phyloP scores from a whole-genome alignment of 92 coral and sea anemone species.

The Paramuricea clavata region DNA sequence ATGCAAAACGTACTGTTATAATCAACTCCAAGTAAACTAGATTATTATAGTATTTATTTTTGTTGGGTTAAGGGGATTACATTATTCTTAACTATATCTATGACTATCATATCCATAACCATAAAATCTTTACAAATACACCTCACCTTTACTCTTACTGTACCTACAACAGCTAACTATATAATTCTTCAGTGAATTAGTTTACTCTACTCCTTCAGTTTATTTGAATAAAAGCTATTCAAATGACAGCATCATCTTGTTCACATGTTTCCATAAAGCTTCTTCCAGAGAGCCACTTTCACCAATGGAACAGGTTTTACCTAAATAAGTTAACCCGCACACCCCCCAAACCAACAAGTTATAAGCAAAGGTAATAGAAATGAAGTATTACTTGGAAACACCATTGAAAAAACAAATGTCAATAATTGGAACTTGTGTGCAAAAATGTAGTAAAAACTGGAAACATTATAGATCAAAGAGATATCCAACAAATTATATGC shows the following conservation, averaged over 20 bases:
- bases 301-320: background rate
- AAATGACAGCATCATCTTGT: background rate
- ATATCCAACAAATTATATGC: too few relatives aligned
- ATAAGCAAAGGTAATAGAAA: background rate
- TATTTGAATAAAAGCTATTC: background rate
- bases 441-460: too few relatives aligned
- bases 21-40: background rate
- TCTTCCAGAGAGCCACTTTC: background rate
- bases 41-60: background rate
- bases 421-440: too few relatives aligned
- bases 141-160: constrained; percentile 19
- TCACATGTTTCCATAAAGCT: background rate
- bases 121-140: background rate
- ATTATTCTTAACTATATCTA: background rate
- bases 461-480: too few relatives aligned
- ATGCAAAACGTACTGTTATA: background rate
- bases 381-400: too few relatives aligned
- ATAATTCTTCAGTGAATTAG: background rate
- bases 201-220: constrained; percentile 4
- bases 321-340: background rate
- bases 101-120: background rate
- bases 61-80: background rate
- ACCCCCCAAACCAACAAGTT: background rate
- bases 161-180: constrained; percentile 17
- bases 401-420: too few relatives aligned